Percentiles rank a stretch among this genome's conserved stretches.
phyloP scores from a whole-genome alignment of 1,140 invertebrate genomes.

The Maconellicoccus hirsutus region DNA sequence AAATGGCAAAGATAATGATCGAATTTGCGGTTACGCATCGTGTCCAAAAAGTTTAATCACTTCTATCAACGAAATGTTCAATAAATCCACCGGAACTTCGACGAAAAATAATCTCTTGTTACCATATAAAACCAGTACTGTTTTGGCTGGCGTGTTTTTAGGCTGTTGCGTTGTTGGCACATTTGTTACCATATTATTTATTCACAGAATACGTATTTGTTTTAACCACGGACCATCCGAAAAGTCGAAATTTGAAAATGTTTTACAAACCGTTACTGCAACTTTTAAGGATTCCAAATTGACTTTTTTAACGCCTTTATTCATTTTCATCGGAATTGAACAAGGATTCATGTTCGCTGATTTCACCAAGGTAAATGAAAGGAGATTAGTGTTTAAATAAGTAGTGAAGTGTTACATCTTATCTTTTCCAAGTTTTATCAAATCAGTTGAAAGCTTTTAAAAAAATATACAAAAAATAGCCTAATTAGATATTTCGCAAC shows the following conservation, averaged over 20 bases:
- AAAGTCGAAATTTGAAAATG: slow-evolving; percentile 27
- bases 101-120: slow-evolving; percentile 22
- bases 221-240: slow-evolving; percentile 35
- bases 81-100: not conserved
- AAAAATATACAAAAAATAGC: too few relatives aligned
- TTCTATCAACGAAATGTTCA: slow-evolving; percentile 1
- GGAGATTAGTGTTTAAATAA: too few relatives aligned
- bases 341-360: slow-evolving; percentile 60
- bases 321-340: slow-evolving; percentile 56
- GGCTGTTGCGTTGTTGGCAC: slow-evolving; percentile 41
- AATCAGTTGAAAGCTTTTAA: too few relatives aligned
- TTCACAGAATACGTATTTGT: slow-evolving; percentile 38
- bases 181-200: slow-evolving; percentile 40
- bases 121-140: slow-evolving; percentile 35
- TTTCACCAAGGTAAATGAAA: slow-evolving; percentile 46
- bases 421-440: too few relatives aligned
- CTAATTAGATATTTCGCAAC: too few relatives aligned
- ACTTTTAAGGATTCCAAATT: slow-evolving; percentile 42
- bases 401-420: too few relatives aligned
- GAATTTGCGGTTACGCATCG: slow-evolving; percentile 42
- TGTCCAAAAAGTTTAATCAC: slow-evolving; percentile 34
- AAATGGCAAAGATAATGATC: slow-evolving; percentile 37
- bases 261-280: slow-evolving; percentile 32
- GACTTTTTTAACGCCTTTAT: slow-evolving; percentile 48
- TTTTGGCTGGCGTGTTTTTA: slow-evolving; percentile 42